A percentile compares a stretch with the other conserved stretches of the same genome.
Evolutionary conservation across 2,113 vertebrate species (phyloP).

Genomic region (Hydropotes inermis): DNA sequence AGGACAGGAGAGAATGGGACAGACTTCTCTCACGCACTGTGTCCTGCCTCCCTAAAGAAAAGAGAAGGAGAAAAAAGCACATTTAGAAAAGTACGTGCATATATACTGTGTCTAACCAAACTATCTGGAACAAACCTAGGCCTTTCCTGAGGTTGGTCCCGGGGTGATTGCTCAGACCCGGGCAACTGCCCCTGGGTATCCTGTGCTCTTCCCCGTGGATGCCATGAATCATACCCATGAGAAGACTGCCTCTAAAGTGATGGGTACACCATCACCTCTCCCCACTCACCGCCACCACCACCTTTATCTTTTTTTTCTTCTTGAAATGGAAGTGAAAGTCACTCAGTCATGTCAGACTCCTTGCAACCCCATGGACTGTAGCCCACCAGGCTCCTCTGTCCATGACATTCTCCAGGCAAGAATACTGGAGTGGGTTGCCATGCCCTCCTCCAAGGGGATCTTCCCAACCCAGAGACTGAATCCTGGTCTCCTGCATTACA

Average conservation of each 20-base stretch:
- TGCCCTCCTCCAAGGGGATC: neutral
- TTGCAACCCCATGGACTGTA: neutral
- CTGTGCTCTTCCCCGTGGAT: neutral
- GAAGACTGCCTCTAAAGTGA: neutral
- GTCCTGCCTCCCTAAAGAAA: conserved; percentile 90
- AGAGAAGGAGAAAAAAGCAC: conserved; percentile 73
- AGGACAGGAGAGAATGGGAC: conserved; percentile 96
- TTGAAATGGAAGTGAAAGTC: neutral
- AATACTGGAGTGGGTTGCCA: neutral
- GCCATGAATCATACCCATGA: neutral
- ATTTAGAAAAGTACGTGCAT: conserved; percentile 57
- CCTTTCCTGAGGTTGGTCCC: neutral
- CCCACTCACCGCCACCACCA: neutral
- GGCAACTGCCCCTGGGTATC: neutral
- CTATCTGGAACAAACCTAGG: neutral
- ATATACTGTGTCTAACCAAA: neutral
- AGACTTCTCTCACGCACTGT: conserved; percentile 92
- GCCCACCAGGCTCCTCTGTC: neutral
- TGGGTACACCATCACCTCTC: neutral
- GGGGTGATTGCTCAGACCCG: neutral
- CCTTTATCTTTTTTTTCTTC: neutral
- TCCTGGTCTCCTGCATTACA: neutral
- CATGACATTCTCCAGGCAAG: neutral
- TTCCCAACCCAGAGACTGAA: neutral
- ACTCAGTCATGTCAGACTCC: neutral